Conservation (phyloP, 2,888 invertebrate species). For the Pterostichus madidus region DNA sequence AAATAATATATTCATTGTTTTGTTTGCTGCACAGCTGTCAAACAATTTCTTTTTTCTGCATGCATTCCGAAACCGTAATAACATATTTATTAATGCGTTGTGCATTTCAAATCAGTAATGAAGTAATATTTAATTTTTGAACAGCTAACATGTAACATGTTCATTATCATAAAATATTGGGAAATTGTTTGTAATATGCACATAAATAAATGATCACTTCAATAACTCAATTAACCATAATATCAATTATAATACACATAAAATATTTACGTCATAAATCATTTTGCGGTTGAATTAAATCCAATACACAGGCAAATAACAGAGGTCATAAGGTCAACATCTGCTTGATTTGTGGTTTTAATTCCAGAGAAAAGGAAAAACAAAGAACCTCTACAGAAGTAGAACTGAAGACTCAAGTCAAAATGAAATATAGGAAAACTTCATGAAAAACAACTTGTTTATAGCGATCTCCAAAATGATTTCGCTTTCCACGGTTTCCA, state of each 20-base stretch:
- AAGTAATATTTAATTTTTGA: slow-evolving; percentile 1
- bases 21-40: too few species aligned
- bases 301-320: not conserved
- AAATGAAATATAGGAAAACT: slow-evolving; percentile 47
- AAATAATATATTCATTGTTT: too few species aligned
- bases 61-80: too few species aligned
- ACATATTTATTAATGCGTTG: not conserved
- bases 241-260: not conserved
- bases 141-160: not conserved
- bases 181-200: not conserved
- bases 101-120: not conserved
- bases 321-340: not conserved
- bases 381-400: slow-evolving; percentile 15
- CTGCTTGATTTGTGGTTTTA: not conserved
- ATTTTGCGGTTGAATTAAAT: not conserved
- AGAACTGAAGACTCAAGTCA: not conserved
- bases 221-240: not conserved
- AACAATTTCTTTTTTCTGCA: too few species aligned
- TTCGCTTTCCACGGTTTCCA: slow-evolving; percentile 34
- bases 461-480: slow-evolving; percentile 31
- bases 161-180: not conserved
- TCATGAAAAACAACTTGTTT: slow-evolving; percentile 52
- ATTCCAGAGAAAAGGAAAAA: slow-evolving; percentile 7
- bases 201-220: not conserved
- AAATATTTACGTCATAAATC: not conserved